A percentile compares a stretch with the other conserved stretches of the same genome.
Conservation (phyloP, 1,140 invertebrate genomes). For the Leptopilina boulardi region DNA sequence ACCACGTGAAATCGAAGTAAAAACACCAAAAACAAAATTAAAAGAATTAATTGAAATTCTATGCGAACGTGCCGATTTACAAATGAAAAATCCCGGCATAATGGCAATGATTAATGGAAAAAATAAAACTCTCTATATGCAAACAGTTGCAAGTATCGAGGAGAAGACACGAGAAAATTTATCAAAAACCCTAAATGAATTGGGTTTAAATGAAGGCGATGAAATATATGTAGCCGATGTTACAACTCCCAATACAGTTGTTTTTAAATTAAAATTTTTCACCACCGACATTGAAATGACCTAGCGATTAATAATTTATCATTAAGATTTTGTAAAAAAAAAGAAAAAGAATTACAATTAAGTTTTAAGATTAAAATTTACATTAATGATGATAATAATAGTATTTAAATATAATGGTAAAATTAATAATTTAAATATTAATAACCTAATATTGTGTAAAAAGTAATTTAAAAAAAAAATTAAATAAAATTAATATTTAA, state of each 20-base stretch:
- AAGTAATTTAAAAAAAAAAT: no score
- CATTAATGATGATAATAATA: no score
- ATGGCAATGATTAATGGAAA: constrained; percentile 88
- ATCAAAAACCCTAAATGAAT: constrained; percentile 88
- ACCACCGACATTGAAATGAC: constrained; percentile 75
- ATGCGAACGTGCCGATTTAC: constrained; percentile 84
- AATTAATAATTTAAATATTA: no score
- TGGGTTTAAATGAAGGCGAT: constrained; percentile 88
- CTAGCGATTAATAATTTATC: constrained; percentile 23
- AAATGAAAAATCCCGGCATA: constrained; percentile 91
- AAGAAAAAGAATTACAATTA: no score
- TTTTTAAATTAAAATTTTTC: constrained; percentile 81
- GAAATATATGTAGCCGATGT: constrained; percentile 93
- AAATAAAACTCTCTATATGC: constrained; percentile 95
- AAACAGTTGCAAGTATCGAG: constrained; percentile 92
- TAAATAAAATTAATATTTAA: no score
- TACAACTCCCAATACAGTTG: constrained; percentile 89
- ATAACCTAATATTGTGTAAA: no score
- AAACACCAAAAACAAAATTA: constrained; percentile 84
- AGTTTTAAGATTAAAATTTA: no score
- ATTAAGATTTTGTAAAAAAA: constrained; percentile 41
- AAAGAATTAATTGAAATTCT: constrained; percentile 90
- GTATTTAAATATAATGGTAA: no score
- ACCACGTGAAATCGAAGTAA: constrained; percentile 83
- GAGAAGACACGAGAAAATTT: constrained; percentile 91